Percentiles rank a stretch among this genome's conserved stretches.
Evolutionary conservation across 2,888 invertebrate species (phyloP).

Genomic region (Subacronicta megacephala): DNA sequence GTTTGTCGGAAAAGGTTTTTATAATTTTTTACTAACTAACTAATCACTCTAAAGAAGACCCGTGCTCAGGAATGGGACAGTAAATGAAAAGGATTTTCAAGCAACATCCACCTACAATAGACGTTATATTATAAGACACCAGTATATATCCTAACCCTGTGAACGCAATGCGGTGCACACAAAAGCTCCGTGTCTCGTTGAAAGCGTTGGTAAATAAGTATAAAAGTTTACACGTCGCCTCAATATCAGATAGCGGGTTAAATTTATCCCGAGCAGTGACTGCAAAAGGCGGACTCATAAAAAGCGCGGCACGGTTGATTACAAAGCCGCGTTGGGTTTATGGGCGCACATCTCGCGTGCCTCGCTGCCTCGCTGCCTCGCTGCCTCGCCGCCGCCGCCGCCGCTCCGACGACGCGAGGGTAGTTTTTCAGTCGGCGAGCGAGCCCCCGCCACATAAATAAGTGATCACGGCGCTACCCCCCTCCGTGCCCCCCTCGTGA

Average conservation of each 20-base stretch:
- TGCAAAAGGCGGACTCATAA: slow-evolving; percentile 84
- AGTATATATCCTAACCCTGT: slow-evolving; percentile 12
- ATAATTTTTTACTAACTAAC: too few species aligned
- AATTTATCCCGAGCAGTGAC: slow-evolving; percentile 81
- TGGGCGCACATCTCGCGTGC: slow-evolving; percentile 74
- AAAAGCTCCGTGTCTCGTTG: slow-evolving; percentile 40
- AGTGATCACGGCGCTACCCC: slow-evolving; percentile 78
- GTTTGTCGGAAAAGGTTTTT: too few species aligned
- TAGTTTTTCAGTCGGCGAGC: slow-evolving; percentile 85
- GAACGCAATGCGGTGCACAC: slow-evolving; percentile 39
- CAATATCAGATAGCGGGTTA: slow-evolving; percentile 82
- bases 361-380: slow-evolving; percentile 61
- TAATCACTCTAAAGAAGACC: too few species aligned
- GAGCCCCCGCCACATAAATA: slow-evolving; percentile 85
- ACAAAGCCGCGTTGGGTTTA: slow-evolving; percentile 81
- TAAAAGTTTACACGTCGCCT: slow-evolving; percentile 70
- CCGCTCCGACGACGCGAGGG: slow-evolving; percentile 77
- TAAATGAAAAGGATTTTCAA: too few species aligned
- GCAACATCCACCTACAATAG: too few species aligned
- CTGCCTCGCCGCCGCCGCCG: slow-evolving; percentile 62
- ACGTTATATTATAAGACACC: not conserved
- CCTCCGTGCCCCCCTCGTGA: slow-evolving; percentile 60
- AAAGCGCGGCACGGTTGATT: slow-evolving; percentile 87
- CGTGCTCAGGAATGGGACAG: too few species aligned
- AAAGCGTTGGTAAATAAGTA: slow-evolving; percentile 56